Evolutionary conservation across 2,888 invertebrate species (phyloP), one percentile per base, ranked within the genome.

Genomic region (Drosophila multiciliata): DNA sequence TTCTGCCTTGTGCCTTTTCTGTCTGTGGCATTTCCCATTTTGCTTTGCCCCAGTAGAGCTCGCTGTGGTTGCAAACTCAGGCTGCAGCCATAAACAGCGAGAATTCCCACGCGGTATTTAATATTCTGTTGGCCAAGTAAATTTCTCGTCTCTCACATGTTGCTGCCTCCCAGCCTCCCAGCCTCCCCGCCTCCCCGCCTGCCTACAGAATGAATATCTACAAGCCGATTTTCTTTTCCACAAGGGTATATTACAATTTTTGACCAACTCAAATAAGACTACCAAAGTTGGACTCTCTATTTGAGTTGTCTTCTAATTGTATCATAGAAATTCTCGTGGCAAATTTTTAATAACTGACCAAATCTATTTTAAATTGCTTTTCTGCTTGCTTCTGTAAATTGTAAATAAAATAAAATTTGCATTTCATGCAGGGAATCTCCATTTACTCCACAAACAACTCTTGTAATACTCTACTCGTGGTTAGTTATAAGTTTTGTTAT

Each of bases 51-150:
- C 36, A 40, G 52, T 23, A 49, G 67, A 32, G 26, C 48, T 38
- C 36, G 29, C 33, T 75, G 77, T 52, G 77, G 76, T 52, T 66
- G 63, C 42, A 36, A 75, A 59, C 78, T 74, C 66, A 4, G 23
- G 66, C 71, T 79, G 83, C 89, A 88, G 75, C 73, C 85, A 85
- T 85, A 89, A 89, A 88, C 88, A 86, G 89, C 80, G 82, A 82
- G 87, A 84, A 90, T 90, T 87, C 87, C 89, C 90, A 87, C 87
- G 90, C 87, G 90, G 89, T 85, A 89, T 87, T 89, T 90, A 87
- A 80, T 90, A 87, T 87, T 82, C 90, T 87, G 87, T 75, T 82
- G 89, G 38, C 87, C 87, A 86, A 87, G 86, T 88, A 87, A 86
- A 88, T 86, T 79, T 78, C 26, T 53, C 49, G 15, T 26, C 26